Percentiles rank a stretch among this genome's conserved stretches.
Evolutionary conservation across 1,140 invertebrate species (phyloP).

Genomic region (Chlorops oryzae): DNA sequence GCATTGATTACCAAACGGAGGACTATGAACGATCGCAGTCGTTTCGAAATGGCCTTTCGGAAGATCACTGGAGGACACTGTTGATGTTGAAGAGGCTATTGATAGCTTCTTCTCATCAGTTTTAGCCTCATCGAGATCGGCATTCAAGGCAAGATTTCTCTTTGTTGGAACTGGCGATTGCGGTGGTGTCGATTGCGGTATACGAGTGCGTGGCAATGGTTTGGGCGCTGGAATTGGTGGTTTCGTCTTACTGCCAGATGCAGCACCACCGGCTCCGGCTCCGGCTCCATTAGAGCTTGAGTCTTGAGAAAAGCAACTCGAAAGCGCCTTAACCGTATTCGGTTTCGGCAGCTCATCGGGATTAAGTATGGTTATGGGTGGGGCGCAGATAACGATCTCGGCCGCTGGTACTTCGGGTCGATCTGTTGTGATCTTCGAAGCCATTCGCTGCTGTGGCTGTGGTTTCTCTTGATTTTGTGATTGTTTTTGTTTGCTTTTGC

Average conservation of each 20-base stretch:
- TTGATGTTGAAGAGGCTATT: constrained; percentile 12
- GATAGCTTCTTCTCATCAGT: constrained; percentile 10
- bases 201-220: constrained; percentile 32
- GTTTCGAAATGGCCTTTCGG: constrained; percentile 29
- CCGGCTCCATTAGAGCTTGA: background rate
- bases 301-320: constrained; percentile 32
- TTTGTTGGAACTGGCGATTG: constrained; percentile 25
- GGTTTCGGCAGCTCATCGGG: constrained; percentile 40
- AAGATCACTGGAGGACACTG: constrained; percentile 27
- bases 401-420: constrained; percentile 4
- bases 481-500: background rate
- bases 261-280: background rate
- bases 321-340: constrained; percentile 38
- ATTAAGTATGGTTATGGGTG: constrained; percentile 36
- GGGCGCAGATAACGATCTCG: constrained; percentile 38
- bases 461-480: background rate
- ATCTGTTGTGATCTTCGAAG: constrained; percentile 7
- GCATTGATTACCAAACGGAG: too few relatives aligned
- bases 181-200: constrained; percentile 40
- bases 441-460: constrained; percentile 3
- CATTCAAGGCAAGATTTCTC: too few relatives aligned
- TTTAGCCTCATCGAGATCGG: background rate
- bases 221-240: constrained; percentile 24
- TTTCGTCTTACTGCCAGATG: background rate
- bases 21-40: constrained; percentile 30